phyloP scores from a whole-genome alignment of 2,888 invertebrate species.

The Hypselothyrea guttata region DNA sequence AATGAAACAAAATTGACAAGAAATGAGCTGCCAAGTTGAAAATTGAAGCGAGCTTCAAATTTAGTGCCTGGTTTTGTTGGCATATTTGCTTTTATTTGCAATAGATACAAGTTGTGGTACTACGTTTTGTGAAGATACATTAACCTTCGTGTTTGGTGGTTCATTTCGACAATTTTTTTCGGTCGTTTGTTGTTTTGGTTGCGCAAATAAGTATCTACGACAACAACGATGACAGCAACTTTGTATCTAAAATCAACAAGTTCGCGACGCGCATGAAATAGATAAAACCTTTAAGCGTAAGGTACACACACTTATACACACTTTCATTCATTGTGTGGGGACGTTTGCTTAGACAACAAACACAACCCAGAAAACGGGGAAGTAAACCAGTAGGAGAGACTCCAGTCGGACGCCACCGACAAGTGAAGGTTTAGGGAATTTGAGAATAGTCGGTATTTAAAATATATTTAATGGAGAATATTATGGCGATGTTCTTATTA shows the following conservation, averaged over 20 bases:
- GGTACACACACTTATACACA: constrained; percentile 40
- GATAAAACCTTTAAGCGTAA: constrained; percentile 72
- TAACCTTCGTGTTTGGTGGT: constrained; percentile 64
- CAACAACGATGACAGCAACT: constrained; percentile 38
- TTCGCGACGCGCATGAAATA: constrained; percentile 64
- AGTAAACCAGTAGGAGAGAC: no score
- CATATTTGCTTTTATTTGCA: constrained; percentile 55
- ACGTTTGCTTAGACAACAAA: constrained; percentile 59
- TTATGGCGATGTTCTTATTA: no score
- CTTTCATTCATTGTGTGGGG: constrained; percentile 56
- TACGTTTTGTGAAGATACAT: constrained; percentile 60
- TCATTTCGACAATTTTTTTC: constrained; percentile 66
- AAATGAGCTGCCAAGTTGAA: constrained; percentile 20
- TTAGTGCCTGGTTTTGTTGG: constrained; percentile 12
- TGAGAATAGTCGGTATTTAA: no score
- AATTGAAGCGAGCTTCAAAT: constrained; percentile 23
- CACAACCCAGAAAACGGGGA: constrained; percentile 30
- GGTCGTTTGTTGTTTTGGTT: constrained; percentile 39
- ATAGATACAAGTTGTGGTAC: constrained; percentile 46
- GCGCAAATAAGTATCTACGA: constrained; percentile 47
- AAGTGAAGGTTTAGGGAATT: no score
- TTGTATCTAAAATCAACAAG: constrained; percentile 76
- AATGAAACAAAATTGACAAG: constrained; percentile 11
- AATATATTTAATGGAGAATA: no score
- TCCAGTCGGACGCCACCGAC: no score